Percentiles rank a stretch among this genome's conserved stretches.
Evolutionary conservation across 2,888 invertebrate species (phyloP).

Genomic region (Ecliptopera silaceata): DNA sequence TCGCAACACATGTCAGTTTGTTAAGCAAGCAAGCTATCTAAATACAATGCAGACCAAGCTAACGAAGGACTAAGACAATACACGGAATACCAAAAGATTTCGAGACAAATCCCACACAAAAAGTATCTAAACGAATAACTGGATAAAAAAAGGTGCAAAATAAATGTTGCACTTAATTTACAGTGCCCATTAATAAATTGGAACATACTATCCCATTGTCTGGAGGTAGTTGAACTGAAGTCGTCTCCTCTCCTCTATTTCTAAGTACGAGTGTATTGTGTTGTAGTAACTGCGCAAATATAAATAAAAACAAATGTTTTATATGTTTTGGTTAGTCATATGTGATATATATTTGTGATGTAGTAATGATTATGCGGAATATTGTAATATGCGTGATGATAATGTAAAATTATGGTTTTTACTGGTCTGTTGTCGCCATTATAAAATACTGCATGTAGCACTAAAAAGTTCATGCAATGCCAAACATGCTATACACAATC

Average conservation of each 20-base stretch:
- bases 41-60: constrained; percentile 26
- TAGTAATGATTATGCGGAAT: constrained; percentile 28
- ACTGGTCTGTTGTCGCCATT: not conserved
- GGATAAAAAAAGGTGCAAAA: not conserved
- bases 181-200: constrained; percentile 64
- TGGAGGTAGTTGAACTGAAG: constrained; percentile 69
- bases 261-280: constrained; percentile 81
- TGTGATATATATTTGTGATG: constrained; percentile 28
- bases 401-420: not conserved
- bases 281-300: constrained; percentile 77
- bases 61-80: constrained; percentile 19
- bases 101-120: not conserved
- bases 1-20: constrained; percentile 67
- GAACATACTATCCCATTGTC: constrained; percentile 71
- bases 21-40: constrained; percentile 47
- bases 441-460: constrained; percentile 8
- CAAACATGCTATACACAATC: constrained; percentile 30
- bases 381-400: constrained; percentile 20
- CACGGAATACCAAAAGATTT: constrained; percentile 5
- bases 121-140: not conserved
- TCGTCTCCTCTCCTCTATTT: constrained; percentile 69
- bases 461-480: constrained; percentile 16
- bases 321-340: constrained; percentile 48
- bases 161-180: constrained; percentile 52
- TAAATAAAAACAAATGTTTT: constrained; percentile 52